Percentiles rank a stretch among this genome's conserved stretches.
phyloP scores from a whole-genome alignment of 1,140 invertebrate species.

The Ceratina japonica region DNA sequence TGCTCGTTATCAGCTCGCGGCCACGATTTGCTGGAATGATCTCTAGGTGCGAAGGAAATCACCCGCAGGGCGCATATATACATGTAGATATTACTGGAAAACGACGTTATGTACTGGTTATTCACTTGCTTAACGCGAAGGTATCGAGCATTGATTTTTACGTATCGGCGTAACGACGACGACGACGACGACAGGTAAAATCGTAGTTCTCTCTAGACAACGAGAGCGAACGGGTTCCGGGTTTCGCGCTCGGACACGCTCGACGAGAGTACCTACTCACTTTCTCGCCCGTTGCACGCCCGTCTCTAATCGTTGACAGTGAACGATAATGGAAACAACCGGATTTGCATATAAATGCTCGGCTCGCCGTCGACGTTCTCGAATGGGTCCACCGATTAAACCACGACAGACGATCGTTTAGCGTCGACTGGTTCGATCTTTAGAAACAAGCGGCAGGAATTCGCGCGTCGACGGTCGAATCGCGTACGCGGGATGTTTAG shows the following conservation, averaged over 20 bases:
- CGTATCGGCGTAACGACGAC: neutral
- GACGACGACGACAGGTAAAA: neutral
- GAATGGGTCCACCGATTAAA: conserved; percentile 13
- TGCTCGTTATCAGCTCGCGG: conserved; percentile 15
- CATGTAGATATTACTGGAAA: neutral
- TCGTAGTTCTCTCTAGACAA: neutral
- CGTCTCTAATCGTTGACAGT: conserved; percentile 23
- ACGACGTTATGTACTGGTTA: no score
- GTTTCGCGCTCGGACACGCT: neutral
- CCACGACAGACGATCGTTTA: conserved; percentile 19
- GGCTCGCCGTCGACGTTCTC: neutral
- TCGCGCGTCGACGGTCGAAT: neutral
- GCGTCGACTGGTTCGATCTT: neutral
- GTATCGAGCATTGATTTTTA: neutral
- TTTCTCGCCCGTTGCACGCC: neutral
- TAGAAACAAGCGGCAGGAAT: neutral
- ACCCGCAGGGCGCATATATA: neutral
- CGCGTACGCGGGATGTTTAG: neutral
- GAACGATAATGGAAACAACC: conserved; percentile 30
- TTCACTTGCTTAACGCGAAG: neutral
- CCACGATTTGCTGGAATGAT: neutral
- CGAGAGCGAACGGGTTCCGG: neutral
- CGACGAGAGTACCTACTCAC: neutral
- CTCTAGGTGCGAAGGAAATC: neutral
- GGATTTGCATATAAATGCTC: conserved; percentile 33